phyloP scores from a whole-genome alignment of 2,113 vertebrate species.

The Paramisgurnus dabryanus region DNA sequence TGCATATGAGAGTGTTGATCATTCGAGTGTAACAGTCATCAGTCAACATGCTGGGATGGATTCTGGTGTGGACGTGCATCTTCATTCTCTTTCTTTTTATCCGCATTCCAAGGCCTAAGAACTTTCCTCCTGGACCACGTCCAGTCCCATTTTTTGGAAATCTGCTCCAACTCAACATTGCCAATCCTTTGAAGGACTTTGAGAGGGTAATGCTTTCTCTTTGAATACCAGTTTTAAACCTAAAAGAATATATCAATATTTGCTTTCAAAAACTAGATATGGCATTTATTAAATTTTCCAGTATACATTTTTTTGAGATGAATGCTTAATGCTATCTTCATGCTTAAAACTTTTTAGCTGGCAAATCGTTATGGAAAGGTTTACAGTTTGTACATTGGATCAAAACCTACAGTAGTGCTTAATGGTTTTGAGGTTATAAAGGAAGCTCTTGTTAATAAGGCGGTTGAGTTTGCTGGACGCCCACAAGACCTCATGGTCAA shows the following conservation, averaged over 20 bases:
- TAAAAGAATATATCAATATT: background rate
- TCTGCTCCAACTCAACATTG: conserved; percentile 61
- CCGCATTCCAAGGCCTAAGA: conserved; percentile 64
- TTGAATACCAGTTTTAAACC: background rate
- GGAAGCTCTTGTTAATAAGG: conserved; percentile 66
- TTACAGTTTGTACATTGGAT: conserved; percentile 68
- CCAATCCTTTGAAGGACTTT: conserved; percentile 69
- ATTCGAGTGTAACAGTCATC: background rate
- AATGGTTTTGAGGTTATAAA: conserved; percentile 63
- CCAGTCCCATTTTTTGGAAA: conserved; percentile 69
- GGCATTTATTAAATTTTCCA: too few species aligned
- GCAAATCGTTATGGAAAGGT: conserved; percentile 66
- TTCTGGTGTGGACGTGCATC: conserved; percentile 61
- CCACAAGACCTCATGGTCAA: conserved; percentile 65
- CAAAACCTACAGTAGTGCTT: conserved; percentile 63
- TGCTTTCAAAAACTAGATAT: background rate
- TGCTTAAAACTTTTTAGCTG: conserved; percentile 55
- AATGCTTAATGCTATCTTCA: background rate
- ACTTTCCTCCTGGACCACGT: conserved; percentile 73
- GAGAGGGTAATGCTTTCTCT: conserved; percentile 59
- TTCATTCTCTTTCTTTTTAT: conserved; percentile 56
- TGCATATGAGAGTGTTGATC: background rate
- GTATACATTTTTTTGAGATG: too few species aligned
- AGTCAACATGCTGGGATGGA: conserved; percentile 61
- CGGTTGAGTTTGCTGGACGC: conserved; percentile 68